These are phyloP conservation scores for Saxidomus purpurata DNA, from an alignment of 1,140 invertebrate species.

Conservation along the genomic window DNA sequence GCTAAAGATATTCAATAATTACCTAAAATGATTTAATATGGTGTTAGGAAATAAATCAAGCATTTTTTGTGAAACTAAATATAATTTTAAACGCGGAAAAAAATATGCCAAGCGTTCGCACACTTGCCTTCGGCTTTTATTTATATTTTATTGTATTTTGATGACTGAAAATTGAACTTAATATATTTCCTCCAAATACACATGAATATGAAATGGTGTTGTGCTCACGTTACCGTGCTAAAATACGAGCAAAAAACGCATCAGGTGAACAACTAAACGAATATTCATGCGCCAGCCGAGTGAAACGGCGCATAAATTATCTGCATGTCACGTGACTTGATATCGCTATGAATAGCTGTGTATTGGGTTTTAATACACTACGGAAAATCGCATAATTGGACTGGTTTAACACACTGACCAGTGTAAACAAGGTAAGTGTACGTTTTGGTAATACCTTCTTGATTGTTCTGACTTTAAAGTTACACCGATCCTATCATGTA, in stretches of 20 bases:
- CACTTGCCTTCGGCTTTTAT: neutral
- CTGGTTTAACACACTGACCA: neutral
- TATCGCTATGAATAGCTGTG: conserved; percentile 47
- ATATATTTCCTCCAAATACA: conserved; percentile 2
- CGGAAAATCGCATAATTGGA: conserved; percentile 33
- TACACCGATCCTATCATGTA: neutral
- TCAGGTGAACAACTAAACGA: neutral
- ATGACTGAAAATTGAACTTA: neutral
- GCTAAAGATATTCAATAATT: too few relatives aligned
- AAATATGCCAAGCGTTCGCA: too few relatives aligned
- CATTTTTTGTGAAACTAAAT: too few relatives aligned
- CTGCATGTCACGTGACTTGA: conserved; percentile 26
- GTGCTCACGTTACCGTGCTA: neutral
- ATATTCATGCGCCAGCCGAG: conserved; percentile 42
- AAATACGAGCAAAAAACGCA: neutral
- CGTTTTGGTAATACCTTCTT: neutral
- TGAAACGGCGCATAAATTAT: conserved; percentile 52
- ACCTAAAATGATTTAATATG: too few relatives aligned
- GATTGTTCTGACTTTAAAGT: neutral
- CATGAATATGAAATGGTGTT: neutral
- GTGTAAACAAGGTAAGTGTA: neutral
- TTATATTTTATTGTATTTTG: neutral
- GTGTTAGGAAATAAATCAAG: too few relatives aligned
- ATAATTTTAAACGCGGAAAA: too few relatives aligned
- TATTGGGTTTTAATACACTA: conserved; percentile 37